Conservation (phyloP, 2,888 invertebrate genomes). For the Polydrusus pterygomalis region DNA sequence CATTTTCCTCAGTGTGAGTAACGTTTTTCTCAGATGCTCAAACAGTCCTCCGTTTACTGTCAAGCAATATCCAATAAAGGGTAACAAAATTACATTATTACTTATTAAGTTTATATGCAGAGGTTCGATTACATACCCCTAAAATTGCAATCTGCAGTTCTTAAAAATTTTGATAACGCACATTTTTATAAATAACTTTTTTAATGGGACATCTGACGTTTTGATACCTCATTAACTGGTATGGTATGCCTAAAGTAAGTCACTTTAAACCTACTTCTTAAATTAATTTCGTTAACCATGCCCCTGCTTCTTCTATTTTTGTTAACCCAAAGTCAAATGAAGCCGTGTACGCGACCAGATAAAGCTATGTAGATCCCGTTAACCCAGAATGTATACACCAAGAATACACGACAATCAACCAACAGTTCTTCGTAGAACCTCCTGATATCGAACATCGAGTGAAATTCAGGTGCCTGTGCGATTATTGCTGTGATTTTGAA, state of each 20-base stretch:
- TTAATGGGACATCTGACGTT: too few species aligned
- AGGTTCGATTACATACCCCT: too few species aligned
- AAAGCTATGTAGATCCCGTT: conserved; percentile 66
- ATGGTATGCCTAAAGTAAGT: conserved; percentile 1
- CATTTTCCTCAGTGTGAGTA: too few species aligned
- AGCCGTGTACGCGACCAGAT: conserved; percentile 57
- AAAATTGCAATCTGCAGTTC: too few species aligned
- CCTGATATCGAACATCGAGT: conserved; percentile 32
- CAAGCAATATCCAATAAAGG: too few species aligned
- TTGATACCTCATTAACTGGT: neutral
- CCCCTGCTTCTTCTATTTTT: conserved; percentile 43
- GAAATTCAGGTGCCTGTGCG: conserved; percentile 32
- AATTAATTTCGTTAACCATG: conserved; percentile 31
- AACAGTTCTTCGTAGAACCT: conserved; percentile 63
- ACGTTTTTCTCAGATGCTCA: too few species aligned
- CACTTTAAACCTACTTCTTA: conserved; percentile 23
- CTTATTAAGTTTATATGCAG: too few species aligned
- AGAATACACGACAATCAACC: conserved; percentile 61
- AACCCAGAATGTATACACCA: conserved; percentile 59
- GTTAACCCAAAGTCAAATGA: conserved; percentile 51
- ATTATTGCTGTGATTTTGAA: conserved; percentile 26
- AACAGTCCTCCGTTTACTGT: too few species aligned
- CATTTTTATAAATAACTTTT: too few species aligned
- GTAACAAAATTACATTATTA: too few species aligned
- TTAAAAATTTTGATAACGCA: too few species aligned